Evolutionary conservation across 2,113 vertebrate species (phyloP).

Genomic region (Aix galericulata): DNA sequence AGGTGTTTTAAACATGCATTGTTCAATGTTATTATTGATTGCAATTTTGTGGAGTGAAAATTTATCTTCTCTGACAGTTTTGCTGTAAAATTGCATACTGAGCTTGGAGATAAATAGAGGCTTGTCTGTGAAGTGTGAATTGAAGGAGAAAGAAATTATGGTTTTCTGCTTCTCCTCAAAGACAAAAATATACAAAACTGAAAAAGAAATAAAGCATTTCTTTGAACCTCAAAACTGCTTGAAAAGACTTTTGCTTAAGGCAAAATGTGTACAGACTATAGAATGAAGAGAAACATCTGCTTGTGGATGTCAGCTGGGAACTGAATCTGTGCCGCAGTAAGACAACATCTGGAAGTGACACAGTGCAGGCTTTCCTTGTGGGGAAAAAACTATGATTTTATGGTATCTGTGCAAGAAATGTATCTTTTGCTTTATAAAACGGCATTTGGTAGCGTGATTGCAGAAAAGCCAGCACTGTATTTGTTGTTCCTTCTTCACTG

Average conservation of each 20-base stretch:
- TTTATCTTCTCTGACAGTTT: not conserved
- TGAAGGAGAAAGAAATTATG: not conserved
- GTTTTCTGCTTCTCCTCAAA: not conserved
- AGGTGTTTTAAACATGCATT: not conserved
- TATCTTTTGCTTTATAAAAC: not conserved
- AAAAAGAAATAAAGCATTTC: not conserved
- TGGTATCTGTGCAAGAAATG: not conserved
- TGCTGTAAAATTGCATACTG: not conserved
- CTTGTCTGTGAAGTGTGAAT: not conserved
- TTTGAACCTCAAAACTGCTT: constrained; percentile 33
- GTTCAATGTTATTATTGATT: not conserved
- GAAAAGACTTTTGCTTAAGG: not conserved
- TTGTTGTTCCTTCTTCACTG: not conserved
- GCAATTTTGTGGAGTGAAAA: not conserved
- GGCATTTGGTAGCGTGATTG: not conserved
- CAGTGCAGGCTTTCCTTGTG: not conserved
- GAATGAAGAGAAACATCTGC: constrained; percentile 36
- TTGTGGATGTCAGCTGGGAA: not conserved
- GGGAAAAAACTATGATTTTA: not conserved
- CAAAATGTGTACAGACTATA: not conserved
- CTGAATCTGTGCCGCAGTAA: not conserved
- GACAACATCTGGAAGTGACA: constrained; percentile 7
- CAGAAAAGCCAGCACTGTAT: not conserved
- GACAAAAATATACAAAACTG: not conserved
- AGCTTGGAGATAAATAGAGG: not conserved